Percentiles rank a stretch among this genome's conserved stretches.
Evolutionary conservation across 2,113 vertebrate genomes (phyloP).

Genomic region (Passer domesticus): DNA sequence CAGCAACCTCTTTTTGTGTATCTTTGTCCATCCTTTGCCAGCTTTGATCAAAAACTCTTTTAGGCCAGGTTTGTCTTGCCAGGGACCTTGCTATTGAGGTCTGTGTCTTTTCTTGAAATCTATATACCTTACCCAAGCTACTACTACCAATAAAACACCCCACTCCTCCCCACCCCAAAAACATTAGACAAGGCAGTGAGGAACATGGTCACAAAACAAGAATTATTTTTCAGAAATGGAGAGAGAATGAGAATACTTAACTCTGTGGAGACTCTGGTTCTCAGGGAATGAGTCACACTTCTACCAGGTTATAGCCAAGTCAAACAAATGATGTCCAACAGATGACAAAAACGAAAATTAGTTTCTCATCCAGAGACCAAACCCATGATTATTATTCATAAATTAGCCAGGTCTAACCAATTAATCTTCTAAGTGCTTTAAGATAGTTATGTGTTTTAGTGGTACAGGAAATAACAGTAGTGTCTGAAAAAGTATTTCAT

Average conservation of each 20-base stretch:
- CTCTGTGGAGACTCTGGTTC: slow-evolving; percentile 13
- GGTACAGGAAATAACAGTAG: slow-evolving; percentile 10
- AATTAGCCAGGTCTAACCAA: slow-evolving; percentile 24
- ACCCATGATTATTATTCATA: slow-evolving; percentile 36
- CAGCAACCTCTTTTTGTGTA: neutral
- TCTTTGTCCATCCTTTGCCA: neutral
- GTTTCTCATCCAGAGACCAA: slow-evolving; percentile 21
- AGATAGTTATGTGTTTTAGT: neutral
- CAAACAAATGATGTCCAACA: slow-evolving; percentile 42
- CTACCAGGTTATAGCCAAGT: slow-evolving; percentile 29
- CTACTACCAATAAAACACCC: neutral
- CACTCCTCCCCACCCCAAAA: neutral
- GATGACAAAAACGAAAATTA: slow-evolving; percentile 49
- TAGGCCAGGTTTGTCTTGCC: neutral
- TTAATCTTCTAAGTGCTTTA: slow-evolving; percentile 28
- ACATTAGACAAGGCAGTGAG: neutral
- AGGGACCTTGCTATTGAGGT: neutral
- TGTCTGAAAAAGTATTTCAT: neutral
- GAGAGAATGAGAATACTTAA: slow-evolving; percentile 12
- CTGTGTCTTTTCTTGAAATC: neutral
- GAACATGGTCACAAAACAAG: neutral
- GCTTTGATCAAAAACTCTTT: neutral
- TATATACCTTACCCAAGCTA: neutral
- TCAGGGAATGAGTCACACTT: slow-evolving; percentile 57
- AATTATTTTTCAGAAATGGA: slow-evolving; percentile 3